Evolutionary conservation across 2,888 invertebrate species (phyloP), one percentile per base, ranked within the genome.

Genomic region (Drosophila falleni): DNA sequence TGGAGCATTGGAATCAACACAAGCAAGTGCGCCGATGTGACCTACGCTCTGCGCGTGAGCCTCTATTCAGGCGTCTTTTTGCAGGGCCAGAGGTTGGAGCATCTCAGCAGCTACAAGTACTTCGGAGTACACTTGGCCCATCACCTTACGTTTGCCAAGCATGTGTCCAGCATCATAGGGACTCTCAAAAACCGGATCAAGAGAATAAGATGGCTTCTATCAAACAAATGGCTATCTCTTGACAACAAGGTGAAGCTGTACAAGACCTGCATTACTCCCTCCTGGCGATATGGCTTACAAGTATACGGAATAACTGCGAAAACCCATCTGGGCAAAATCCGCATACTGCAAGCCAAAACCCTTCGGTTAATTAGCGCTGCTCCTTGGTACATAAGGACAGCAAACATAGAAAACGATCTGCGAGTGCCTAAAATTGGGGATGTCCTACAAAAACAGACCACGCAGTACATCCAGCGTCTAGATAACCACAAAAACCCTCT

Each of bases 21-120:
- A n/a, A 37, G 37, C 6, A n/a, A n/a, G 37, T n/a, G 37, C 37
- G 37, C n/a, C 37, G 15, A 37, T n/a, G 37, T 37, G 13, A n/a
- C 37, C 37, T 37, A n/a, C n/a, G n/a, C n/a, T 37, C 37, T 37
- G 37, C 37, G 37, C 37, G 37, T 37, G n/a, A 37, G 37, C n/a
- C n/a, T 37, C n/a, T 37, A n/a, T 15, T 3, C 35, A 35, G 35
- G 35, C 35, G 9, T 39, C n/a, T 39, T 9, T 9, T 15, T 39
- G n/a, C 39, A 39, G 39, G 15, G 5, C 2, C 39, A 39, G 16
- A 1, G 2, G 15, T 16, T 41, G 16, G 16, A 41, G 16, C 41
- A 16, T 41, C 41, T 10, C 1, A 16, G 16, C 15, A 16, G 41
- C 16, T 41, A 41, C 41, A 41, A 41, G 15, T 41, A 16, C 16